Percentiles rank a stretch among this genome's conserved stretches.
Conservation (phyloP, 64 coral and sea anemone genomes). For the Cladopsammia gracilis region DNA sequence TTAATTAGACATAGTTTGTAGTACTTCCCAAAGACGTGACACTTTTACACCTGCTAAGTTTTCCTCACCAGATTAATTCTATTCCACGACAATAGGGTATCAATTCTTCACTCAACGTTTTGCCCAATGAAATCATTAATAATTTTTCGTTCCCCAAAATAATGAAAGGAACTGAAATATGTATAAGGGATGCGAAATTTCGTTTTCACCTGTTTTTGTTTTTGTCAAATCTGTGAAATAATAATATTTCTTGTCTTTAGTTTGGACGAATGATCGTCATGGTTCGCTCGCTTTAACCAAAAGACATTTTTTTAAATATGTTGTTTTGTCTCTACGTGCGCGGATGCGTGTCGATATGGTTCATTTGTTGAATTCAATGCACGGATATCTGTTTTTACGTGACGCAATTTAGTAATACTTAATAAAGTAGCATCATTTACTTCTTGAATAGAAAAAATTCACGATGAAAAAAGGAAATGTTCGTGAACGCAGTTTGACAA, state of each 20-base stretch:
- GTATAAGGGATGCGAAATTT: neutral
- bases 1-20: conserved; percentile 6
- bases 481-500: too few relatives aligned
- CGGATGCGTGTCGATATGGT: neutral
- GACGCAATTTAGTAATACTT: too few relatives aligned
- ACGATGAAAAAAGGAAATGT: too few relatives aligned
- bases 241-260: neutral
- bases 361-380: too few relatives aligned
- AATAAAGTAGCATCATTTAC: too few relatives aligned
- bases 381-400: too few relatives aligned
- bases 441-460: too few relatives aligned
- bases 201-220: neutral
- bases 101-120: neutral
- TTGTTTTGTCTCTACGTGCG: too few relatives aligned
- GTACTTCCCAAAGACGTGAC: conserved; percentile 8
- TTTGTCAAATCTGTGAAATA: neutral
- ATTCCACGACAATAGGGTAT: neutral
- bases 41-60: conserved; percentile 5
- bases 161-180: neutral
- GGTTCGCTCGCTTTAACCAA: neutral
- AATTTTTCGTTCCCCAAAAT: neutral
- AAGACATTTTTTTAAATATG: too few relatives aligned
- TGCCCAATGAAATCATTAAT: neutral
- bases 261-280: neutral
- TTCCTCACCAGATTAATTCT: neutral